Evolutionary conservation across 2,113 vertebrate species (phyloP), one percentile per base, ranked within the genome.

Genomic region (Dicaeum eximium): DNA sequence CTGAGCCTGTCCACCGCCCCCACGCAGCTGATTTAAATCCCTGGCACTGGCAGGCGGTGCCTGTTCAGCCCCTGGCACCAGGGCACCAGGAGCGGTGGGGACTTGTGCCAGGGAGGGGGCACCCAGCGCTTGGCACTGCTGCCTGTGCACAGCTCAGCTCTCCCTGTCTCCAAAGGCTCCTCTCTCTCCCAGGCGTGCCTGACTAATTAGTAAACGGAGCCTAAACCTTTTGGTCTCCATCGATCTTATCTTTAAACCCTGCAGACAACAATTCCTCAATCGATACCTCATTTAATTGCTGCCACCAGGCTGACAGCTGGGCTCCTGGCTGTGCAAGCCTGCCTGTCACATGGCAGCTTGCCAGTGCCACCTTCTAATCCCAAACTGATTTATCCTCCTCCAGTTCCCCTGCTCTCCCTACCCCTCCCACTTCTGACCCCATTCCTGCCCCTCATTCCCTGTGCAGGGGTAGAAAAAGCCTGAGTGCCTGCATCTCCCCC

Each of bases 271-370:
- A 96, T 91, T 97, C 96, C 95, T 96, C 96, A 94, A 96, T 97
- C 96, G 65, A 97, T 97, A 97, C 21, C 91, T 96, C 96, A 97
- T 96, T 97, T 97, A 97, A 97, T 97, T 96, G 96, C 96, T 95
- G 96, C 96, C 96, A 94, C 92, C 91, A 85, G 88, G 95, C 96
- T 97, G 96, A 96, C 96, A 97, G 95, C 95, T 93, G 93, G 95
- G 93, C 83, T 86, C 70, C 95, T 95, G 92, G 79, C 92, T 96
- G 70, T 0, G n/a, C 60, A 21, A 78, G 92, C 80, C 69, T 80
- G 88, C 25, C 88, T 84, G 95, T 95, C 93, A 96, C 92, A 90
- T 92, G 93, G 96, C 91, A 44, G 86, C 23, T 7, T 89, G 92
- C 93, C 95, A 92, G 86, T 62, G 86, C 95, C 95, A 94, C 93